phyloP scores from a whole-genome alignment of 2,888 invertebrate genomes.

The Osmoderma eremita region DNA sequence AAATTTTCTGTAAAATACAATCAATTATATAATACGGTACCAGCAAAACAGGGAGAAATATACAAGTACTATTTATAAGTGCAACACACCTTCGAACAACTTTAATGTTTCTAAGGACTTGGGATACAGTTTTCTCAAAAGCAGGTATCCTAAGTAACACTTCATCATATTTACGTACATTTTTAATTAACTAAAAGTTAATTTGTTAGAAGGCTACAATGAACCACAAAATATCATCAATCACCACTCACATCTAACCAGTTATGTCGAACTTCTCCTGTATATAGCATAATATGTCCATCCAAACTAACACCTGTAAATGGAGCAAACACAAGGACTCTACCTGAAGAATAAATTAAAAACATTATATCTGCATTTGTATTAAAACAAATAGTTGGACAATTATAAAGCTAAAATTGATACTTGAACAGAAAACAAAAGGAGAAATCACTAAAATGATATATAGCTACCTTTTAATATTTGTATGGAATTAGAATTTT shows the following conservation, averaged over 20 bases:
- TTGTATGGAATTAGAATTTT: slow-evolving; percentile 77
- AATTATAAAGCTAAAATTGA: neutral
- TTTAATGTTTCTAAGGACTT: slow-evolving; percentile 83
- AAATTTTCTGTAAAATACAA: slow-evolving; percentile 75
- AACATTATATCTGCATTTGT: neutral
- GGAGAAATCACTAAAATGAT: neutral
- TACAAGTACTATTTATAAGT: slow-evolving; percentile 46
- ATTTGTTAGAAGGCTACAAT: no score
- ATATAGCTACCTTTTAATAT: slow-evolving; percentile 70
- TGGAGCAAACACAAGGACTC: slow-evolving; percentile 85
- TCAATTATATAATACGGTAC: slow-evolving; percentile 7
- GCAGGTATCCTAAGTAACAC: slow-evolving; percentile 80
- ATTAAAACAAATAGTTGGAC: neutral
- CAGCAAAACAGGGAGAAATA: slow-evolving; percentile 49
- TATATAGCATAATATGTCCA: slow-evolving; percentile 89
- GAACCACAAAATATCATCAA: no score
- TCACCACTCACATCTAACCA: slow-evolving; percentile 85
- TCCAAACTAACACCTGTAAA: slow-evolving; percentile 92
- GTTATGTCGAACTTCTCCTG: slow-evolving; percentile 91
- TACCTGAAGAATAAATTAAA: slow-evolving; percentile 65
- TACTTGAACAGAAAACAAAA: neutral
- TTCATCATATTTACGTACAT: slow-evolving; percentile 79
- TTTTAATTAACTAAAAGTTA: slow-evolving; percentile 78
- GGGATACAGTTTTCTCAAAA: slow-evolving; percentile 86
- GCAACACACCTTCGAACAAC: slow-evolving; percentile 78